phyloP scores from a whole-genome alignment of 2,888 invertebrate genomes.

The Ctenicera cuprea region DNA sequence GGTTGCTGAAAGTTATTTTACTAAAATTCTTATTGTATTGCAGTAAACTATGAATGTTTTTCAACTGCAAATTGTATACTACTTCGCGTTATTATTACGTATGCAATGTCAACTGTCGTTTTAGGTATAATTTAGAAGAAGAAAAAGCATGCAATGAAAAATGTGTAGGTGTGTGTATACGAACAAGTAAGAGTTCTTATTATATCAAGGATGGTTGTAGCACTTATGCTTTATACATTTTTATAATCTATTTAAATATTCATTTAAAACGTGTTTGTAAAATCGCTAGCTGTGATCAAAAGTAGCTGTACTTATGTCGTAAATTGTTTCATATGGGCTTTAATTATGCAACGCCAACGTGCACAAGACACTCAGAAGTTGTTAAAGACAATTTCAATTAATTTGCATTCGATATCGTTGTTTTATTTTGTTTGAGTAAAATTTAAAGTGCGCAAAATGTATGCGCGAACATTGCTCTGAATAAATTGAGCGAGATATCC shows the following conservation, averaged over 20 bases:
- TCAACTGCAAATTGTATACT: too few relatives aligned
- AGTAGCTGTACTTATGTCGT: constrained; percentile 39
- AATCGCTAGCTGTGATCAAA: constrained; percentile 45
- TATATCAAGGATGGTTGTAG: too few relatives aligned
- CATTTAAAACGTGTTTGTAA: constrained; percentile 33
- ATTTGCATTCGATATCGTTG: constrained; percentile 68
- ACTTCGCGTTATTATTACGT: too few relatives aligned
- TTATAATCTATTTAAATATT: constrained; percentile 8
- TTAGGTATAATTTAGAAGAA: too few relatives aligned
- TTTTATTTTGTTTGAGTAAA: constrained; percentile 66
- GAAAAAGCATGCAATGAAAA: too few relatives aligned
- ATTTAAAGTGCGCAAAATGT: constrained; percentile 68
- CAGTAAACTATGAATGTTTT: too few relatives aligned
- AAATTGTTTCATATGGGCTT: constrained; percentile 46
- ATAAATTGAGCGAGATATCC: constrained; percentile 65
- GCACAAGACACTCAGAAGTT: constrained; percentile 65
- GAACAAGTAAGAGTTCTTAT: too few relatives aligned
- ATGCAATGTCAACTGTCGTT: too few relatives aligned
- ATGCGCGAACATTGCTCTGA: constrained; percentile 63
- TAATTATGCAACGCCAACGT: constrained; percentile 61
- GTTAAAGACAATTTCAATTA: constrained; percentile 70
- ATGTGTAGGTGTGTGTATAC: too few relatives aligned
- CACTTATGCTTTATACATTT: constrained; percentile 5
- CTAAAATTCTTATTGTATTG: too few relatives aligned
- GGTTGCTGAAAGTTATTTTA: too few relatives aligned